phyloP scores from a whole-genome alignment of 2,797 vertebrate genomes.

The Gambelia wislizenii region DNA sequence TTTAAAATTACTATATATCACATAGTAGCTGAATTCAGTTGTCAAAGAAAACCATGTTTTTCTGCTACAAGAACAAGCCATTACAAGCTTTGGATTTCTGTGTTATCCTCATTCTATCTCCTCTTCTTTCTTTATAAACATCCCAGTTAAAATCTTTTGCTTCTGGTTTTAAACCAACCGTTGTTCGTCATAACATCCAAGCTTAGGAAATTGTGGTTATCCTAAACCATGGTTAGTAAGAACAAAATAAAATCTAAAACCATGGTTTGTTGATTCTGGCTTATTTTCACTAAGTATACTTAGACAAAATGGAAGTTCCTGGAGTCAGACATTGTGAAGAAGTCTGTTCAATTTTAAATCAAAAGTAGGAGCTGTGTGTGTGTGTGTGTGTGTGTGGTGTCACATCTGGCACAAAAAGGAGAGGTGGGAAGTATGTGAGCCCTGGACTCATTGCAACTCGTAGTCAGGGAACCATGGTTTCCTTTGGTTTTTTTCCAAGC shows the following conservation, averaged over 20 bases:
- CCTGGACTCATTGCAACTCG: neutral
- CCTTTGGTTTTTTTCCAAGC: too few species aligned
- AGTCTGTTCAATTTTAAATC: neutral
- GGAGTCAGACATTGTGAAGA: neutral
- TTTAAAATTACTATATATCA: conserved; percentile 51
- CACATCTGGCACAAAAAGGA: neutral
- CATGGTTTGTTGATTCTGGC: neutral
- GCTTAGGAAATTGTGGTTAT: neutral
- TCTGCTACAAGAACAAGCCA: neutral
- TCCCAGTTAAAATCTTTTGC: neutral
- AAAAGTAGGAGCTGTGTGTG: neutral
- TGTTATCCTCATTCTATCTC: neutral
- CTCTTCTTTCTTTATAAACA: neutral
- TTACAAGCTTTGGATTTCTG: neutral
- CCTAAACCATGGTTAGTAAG: neutral
- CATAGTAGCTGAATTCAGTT: neutral
- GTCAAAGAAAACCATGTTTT: neutral
- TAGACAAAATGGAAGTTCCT: neutral
- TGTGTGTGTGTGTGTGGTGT: neutral
- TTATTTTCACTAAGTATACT: neutral
- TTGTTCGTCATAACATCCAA: neutral
- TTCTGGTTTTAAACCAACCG: too few species aligned
- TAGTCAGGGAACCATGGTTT: neutral
- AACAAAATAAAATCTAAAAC: neutral
- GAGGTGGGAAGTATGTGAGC: neutral